Conservation (phyloP, 2,888 invertebrate species). For the Sepiola atlantica region DNA sequence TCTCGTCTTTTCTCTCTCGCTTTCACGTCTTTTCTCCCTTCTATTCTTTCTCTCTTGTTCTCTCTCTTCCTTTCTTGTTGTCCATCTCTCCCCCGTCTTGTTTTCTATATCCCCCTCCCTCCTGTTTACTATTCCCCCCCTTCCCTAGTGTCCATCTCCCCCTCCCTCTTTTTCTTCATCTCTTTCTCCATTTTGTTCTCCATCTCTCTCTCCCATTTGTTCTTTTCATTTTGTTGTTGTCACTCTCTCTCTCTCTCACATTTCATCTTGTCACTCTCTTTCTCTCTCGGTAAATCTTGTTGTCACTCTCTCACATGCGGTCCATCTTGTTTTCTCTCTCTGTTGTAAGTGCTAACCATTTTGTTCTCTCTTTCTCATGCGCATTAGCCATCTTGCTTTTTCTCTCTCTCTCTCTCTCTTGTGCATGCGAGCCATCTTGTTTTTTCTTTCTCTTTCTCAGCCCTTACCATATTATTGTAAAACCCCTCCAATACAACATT, state of each 20-base stretch:
- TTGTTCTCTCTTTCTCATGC: neutral
- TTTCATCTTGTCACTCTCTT: neutral
- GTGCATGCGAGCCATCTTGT: neutral
- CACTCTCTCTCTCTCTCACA: neutral
- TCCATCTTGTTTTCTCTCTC: neutral
- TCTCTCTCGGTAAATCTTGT: neutral
- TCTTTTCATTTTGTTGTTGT: neutral
- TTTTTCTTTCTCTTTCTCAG: neutral
- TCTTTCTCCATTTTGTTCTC: neutral
- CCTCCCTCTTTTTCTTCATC: neutral
- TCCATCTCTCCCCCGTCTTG: neutral
- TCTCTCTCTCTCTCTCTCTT: neutral
- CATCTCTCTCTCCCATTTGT: neutral
- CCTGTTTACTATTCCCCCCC: neutral
- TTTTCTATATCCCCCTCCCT: neutral
- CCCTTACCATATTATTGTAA: no score
- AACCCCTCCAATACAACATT: no score
- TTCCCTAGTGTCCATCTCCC: accelerated
- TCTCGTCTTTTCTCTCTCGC: neutral
- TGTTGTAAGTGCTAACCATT: neutral
- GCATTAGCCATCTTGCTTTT: neutral
- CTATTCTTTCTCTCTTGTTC: neutral
- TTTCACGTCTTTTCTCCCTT: neutral
- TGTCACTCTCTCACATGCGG: neutral
- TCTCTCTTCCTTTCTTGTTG: neutral